A percentile compares a stretch with the other conserved stretches of the same genome.
These are phyloP conservation scores for Furcula furcula DNA, from an alignment of 2,888 invertebrate species.

Conservation along the genomic window DNA sequence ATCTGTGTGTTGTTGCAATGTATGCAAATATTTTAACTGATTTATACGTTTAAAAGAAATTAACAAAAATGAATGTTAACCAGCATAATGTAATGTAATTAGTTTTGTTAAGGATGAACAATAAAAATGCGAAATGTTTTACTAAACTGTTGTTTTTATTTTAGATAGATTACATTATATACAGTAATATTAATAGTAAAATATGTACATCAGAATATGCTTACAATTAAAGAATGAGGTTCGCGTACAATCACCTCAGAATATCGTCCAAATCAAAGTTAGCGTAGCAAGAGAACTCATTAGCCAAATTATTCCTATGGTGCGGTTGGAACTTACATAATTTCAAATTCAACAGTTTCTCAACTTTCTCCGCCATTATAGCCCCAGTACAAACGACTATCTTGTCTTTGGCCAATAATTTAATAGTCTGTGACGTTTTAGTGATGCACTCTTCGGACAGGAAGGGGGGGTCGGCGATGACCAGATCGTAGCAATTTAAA, in stretches of 20 bases:
- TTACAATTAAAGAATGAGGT: background rate
- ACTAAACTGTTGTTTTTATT: constrained; percentile 39
- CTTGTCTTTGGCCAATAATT: constrained; percentile 86
- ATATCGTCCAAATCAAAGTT: constrained; percentile 88
- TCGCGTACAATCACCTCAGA: constrained; percentile 47
- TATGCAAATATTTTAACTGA: constrained; percentile 20
- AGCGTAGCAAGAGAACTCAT: constrained; percentile 95
- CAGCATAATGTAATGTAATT: constrained; percentile 60
- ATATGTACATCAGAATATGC: background rate
- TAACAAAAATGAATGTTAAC: constrained; percentile 52
- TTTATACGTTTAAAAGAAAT: constrained; percentile 38
- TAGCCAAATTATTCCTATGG: constrained; percentile 94
- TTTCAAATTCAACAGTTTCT: constrained; percentile 83
- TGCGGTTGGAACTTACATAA: constrained; percentile 88
- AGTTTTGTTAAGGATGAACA: constrained; percentile 65
- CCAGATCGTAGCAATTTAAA: constrained; percentile 86
- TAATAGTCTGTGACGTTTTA: constrained; percentile 90
- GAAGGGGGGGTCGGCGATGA: constrained; percentile 97
- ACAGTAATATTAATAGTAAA: background rate
- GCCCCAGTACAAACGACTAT: constrained; percentile 95
- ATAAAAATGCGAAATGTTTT: constrained; percentile 67
- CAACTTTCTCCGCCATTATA: constrained; percentile 87
- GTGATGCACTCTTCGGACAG: constrained; percentile 94
- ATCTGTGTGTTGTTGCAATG: constrained; percentile 12
- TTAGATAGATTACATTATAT: constrained; percentile 1